A percentile compares a stretch with the other conserved stretches of the same genome.
Evolutionary conservation across 1,140 invertebrate genomes (phyloP).

Genomic region (Orchesella cincta): DNA sequence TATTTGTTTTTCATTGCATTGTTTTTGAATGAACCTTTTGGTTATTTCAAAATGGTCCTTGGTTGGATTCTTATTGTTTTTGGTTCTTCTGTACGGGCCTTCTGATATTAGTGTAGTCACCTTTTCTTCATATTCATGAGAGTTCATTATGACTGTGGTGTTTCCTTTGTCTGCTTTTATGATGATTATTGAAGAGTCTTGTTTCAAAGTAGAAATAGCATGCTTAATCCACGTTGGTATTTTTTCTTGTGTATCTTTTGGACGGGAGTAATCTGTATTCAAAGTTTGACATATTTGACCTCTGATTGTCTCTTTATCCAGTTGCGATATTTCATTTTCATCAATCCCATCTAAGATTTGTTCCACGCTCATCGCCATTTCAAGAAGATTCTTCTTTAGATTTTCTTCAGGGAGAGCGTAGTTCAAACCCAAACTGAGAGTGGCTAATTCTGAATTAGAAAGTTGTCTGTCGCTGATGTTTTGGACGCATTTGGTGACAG

Average conservation of each 20-base stretch:
- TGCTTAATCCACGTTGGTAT: neutral
- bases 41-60: neutral
- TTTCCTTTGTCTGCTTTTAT: neutral
- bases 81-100: neutral
- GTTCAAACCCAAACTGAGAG: conserved; percentile 8
- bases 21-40: neutral
- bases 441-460: neutral
- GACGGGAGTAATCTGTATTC: neutral
- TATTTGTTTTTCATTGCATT: neutral
- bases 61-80: neutral
- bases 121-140: neutral
- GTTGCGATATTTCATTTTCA: neutral
- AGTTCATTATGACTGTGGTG: neutral
- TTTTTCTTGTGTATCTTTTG: neutral
- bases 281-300: neutral
- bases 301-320: neutral
- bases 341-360: too few species aligned
- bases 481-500: neutral
- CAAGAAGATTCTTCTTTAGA: neutral
- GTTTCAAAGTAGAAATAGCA: neutral
- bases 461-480: neutral
- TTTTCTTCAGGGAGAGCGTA: neutral
- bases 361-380: neutral
- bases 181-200: neutral
- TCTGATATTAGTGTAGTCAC: neutral